Evolutionary conservation across 1,140 invertebrate genomes (phyloP), one percentile per base, ranked within the genome.

Genomic region (Prorops nasuta): DNA sequence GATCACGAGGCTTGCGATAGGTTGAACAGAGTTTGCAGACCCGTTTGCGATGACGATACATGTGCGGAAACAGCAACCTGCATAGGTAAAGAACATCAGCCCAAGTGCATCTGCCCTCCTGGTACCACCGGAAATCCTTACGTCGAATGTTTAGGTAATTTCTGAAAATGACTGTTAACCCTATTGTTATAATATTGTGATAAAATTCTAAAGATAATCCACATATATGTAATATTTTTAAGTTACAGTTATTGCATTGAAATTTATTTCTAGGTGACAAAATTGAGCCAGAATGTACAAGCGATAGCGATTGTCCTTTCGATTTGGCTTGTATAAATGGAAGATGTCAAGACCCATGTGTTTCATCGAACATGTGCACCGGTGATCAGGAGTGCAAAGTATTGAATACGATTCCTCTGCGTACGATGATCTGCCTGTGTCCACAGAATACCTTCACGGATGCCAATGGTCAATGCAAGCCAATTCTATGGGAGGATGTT

Each of bases 1-100:
- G 85, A 90, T 66, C 83, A 90, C 49, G 90, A 94, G 72, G 83
- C 88, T 18, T 95, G 92, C 66, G 91, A 95, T 60, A 79, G 89
- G 41, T 73, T 92, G 2, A 94, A 92, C 65, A 81, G 89, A 55
- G 83, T 92, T 3, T 95, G 93, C 66, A 81, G 89, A 64, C 86
- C 85, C 0, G 91, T 90, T 18, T 95, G 92, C 60, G 84, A 86
- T 7, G 84, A 86, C 1, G 84, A 86, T 18, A 84, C 85, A 1
- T 94, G 92, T 64, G 89, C 87, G 0, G 77, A 82, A 1, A 83
- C 82, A 7, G 92, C 93, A 0, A 74, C 80, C 8, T 96, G 93
- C 63, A 69, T 81, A 15, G 87, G 87, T 1, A 80, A 76, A 51
- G 79, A 86, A 40, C 92, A 95, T 69, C 85, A 88, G 71, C 85